Conservation (phyloP, 2,888 invertebrate genomes). For the Cephalotes varians region DNA sequence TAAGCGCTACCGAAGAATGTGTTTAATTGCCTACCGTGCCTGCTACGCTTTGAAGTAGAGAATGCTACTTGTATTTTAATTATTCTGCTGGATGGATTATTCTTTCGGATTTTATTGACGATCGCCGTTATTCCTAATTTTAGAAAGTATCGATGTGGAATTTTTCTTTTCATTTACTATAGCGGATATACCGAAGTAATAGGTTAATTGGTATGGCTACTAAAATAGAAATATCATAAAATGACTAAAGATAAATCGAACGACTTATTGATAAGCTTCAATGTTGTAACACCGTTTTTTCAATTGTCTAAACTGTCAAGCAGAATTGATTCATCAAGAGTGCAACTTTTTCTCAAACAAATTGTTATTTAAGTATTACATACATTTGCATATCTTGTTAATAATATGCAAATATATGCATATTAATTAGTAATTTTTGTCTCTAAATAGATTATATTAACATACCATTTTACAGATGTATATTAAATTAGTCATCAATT, state of each 20-base stretch:
- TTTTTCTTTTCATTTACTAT: not conserved
- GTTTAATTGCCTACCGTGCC: conserved; percentile 13
- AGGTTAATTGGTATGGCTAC: not conserved
- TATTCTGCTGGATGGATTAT: not conserved
- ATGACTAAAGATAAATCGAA: not conserved
- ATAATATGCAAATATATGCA: not conserved
- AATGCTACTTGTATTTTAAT: conserved; percentile 18
- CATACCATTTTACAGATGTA: not conserved
- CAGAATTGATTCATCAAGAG: not conserved
- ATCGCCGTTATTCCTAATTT: not conserved
- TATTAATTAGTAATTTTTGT: not conserved
- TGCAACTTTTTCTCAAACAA: not conserved
- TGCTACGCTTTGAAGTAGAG: not conserved
- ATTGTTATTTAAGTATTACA: not conserved
- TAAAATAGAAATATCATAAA: not conserved
- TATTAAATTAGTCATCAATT: not conserved
- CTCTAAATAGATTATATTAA: not conserved
- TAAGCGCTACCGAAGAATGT: conserved; percentile 34
- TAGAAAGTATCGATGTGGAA: not conserved
- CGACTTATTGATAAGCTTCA: not conserved
- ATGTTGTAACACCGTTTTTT: not conserved
- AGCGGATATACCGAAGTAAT: not conserved
- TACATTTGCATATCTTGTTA: not conserved
- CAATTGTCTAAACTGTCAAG: not conserved
- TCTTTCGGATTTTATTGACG: not conserved